Evolutionary conservation across 2,113 vertebrate species (phyloP).

Genomic region (Trinectes maculatus): DNA sequence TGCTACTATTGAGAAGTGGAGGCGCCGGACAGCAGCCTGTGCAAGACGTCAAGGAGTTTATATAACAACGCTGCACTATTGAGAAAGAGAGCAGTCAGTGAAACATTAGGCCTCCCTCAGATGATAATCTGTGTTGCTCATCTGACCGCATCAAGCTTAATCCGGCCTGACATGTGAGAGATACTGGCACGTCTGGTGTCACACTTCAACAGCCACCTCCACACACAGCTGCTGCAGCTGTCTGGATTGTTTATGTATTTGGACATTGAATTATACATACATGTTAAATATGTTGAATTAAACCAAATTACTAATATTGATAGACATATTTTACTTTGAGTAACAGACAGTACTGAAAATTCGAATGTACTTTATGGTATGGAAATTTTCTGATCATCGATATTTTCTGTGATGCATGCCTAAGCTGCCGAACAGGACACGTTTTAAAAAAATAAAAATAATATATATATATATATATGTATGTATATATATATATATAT

Average conservation of each 20-base stretch:
- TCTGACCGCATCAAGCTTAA: constrained; percentile 69
- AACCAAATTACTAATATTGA: neutral
- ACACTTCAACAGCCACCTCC: constrained; percentile 33
- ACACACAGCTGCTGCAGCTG: constrained; percentile 14
- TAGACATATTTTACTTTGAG: too few relatives aligned
- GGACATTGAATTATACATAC: neutral
- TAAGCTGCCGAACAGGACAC: too few relatives aligned
- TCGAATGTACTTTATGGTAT: too few relatives aligned
- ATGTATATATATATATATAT: too few relatives aligned
- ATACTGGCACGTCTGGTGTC: constrained; percentile 36
- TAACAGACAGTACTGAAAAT: too few relatives aligned
- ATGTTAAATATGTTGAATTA: neutral
- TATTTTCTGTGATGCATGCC: too few relatives aligned
- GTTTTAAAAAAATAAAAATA: too few relatives aligned
- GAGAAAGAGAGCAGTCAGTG: constrained; percentile 42
- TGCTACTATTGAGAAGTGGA: constrained; percentile 33
- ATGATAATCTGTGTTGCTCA: constrained; percentile 31
- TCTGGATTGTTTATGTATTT: neutral
- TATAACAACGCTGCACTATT: constrained; percentile 34
- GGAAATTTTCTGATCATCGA: too few relatives aligned
- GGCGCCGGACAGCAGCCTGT: constrained; percentile 38
- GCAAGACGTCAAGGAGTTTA: constrained; percentile 14
- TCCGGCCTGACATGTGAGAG: constrained; percentile 54
- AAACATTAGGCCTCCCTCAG: constrained; percentile 34
- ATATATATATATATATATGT: too few relatives aligned